Evolutionary conservation across 2,113 vertebrate genomes (phyloP), one percentile per base, ranked within the genome.

Genomic region (Numenius arquata): DNA sequence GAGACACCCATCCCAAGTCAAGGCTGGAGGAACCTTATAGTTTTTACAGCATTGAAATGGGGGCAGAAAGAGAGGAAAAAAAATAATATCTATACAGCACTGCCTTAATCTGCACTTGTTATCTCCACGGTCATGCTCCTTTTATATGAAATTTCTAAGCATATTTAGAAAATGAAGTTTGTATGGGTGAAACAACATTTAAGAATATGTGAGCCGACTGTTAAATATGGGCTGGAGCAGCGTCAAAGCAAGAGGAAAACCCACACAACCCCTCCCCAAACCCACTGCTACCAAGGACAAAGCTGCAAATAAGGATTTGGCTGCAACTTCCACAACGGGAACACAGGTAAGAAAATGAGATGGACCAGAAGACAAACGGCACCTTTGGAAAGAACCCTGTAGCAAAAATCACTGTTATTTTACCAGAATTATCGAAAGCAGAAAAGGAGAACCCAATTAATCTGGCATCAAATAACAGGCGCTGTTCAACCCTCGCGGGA

Each of bases 301-400:
- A 38, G 45, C 32, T 32, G 30, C 2, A 8, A 62, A 21, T 2
- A 29, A 78, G 48, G n/a, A 71, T 34, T 12, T 34, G 55, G 47
- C 18, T 58, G 15, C 43, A 70, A 5, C 43, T 58, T 25, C 74
- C 56, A 22, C 29, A 47, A 3, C 38, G 8, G 21, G 20, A 47
- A 45, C 36, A 27, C 14, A 20, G 55, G 18, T 30, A 14, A 48
- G 32, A 2, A 13, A 75, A 36, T 3, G n/a, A 71, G 45, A 38
- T 21, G 17, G 7, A 40, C 30, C 21, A 34, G 19, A 1, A 22
- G 55, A 21, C 15, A 63, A 76, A 18, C 0, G 0, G 15, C 15
- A 30, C 41, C 38, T 80, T 19, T 53, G 58, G 30, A 30, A 79
- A 61, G 41, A 56, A 26, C 40, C 34, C 14, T 1, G 2, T 5